Base-by-base conservation (phyloP, 2,888 invertebrate genomes). In the Candidula unifasciata region DNA sequence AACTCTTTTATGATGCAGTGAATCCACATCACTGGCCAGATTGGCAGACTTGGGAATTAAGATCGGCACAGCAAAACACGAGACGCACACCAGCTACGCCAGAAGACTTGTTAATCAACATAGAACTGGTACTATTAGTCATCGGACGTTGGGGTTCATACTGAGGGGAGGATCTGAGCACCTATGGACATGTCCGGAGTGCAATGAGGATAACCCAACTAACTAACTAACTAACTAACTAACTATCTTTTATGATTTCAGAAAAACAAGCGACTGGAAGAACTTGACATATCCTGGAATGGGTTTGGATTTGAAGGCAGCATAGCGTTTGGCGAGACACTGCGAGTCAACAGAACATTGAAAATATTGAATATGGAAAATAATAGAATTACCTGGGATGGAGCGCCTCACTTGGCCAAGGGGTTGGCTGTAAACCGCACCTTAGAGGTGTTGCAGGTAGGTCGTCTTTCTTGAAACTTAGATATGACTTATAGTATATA, bases 351-450 rank as follows among this genome's bases (percentile, higher is more conserved):
- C 87, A 89, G 86, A 30, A 88, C 87, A 33, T 87, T 93, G 71
- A 88, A 88, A 66, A 89, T 90, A 78, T 86, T 93, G 35, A 91
- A 93, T 85, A 76, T 93, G 71, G 90, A 90, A 33, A 91, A 91
- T 83, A 93, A 93, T 88, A 82, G 93, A 10, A 92, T 93, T 84
- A 91, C 92, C 88, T 93, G 93, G 92, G 92, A 93, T 60, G 91
- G 92, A 8, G 91, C 92, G 8, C 87, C 90, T 0, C 90, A 90
- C 80, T 87, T 93, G 27, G 89, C 92, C 10, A 87, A 88, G 79
- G 93, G 93, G 21, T 87, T 93, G 10, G 88, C 85, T 79, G 87
- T 87, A 60, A 93, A 93, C 84, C 87, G 85, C 60, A 88, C 90
- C 0, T 86, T 93, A 8, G 90, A 92, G 84, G 89, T 91, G 21